phyloP scores from a whole-genome alignment of 2,113 vertebrate genomes.

The Athene noctua region DNA sequence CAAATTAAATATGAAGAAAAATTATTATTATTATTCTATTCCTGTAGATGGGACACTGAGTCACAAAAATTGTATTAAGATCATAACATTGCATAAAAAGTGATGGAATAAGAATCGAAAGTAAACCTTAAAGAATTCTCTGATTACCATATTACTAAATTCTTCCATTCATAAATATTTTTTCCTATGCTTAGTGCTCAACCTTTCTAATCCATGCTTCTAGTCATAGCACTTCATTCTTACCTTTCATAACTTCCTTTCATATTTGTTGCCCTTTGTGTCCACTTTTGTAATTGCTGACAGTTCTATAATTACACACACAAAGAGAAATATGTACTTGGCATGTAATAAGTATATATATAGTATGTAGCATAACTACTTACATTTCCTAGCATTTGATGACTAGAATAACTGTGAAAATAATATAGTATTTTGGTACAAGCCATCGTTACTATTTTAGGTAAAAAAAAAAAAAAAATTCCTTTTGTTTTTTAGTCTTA shows the following conservation, averaged over 20 bases:
- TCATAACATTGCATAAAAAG: background rate
- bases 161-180: background rate
- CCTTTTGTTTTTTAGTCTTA: background rate
- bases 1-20: background rate
- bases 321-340: background rate
- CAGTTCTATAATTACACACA: background rate
- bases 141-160: background rate
- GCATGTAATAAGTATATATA: background rate
- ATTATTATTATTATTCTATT: background rate
- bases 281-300: background rate
- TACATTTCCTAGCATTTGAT: background rate
- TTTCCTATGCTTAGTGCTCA: background rate
- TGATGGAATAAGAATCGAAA: background rate
- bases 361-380: background rate
- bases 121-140: background rate
- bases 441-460: background rate
- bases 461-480: no score
- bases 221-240: background rate
- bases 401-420: background rate
- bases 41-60: background rate
- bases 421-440: background rate
- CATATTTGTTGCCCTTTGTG: background rate
- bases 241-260: background rate
- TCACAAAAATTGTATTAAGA: background rate
- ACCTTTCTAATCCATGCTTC: background rate